Percentiles rank a stretch among this genome's conserved stretches.
Evolutionary conservation across 2,113 vertebrate species (phyloP).

Genomic region (Epinephelus fuscoguttatus): DNA sequence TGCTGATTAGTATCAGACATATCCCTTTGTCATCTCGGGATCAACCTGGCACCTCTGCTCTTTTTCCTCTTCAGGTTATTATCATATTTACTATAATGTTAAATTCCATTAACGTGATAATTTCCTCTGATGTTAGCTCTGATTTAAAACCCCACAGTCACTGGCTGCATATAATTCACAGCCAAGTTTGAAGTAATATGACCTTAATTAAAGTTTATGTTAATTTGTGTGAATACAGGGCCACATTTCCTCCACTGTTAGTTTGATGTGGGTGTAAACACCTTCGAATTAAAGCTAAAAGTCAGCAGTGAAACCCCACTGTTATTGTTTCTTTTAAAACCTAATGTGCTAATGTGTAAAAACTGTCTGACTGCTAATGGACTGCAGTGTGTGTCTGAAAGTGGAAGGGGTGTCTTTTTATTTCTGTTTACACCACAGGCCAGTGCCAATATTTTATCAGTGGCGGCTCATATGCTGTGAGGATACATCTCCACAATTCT

Average conservation of each 20-base stretch:
- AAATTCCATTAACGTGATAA: background rate
- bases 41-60: background rate
- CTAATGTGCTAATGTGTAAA: background rate
- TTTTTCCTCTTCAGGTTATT: background rate
- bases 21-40: background rate
- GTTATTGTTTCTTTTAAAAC: conserved; percentile 17
- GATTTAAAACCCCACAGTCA: background rate
- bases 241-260: background rate
- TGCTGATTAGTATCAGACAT: background rate
- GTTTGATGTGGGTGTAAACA: background rate
- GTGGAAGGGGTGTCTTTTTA: background rate
- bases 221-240: background rate
- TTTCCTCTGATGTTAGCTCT: background rate
- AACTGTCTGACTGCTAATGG: conserved; percentile 16
- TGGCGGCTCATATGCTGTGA: conserved; percentile 20
- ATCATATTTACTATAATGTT: background rate
- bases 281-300: background rate
- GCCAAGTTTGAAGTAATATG: background rate
- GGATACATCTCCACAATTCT: background rate
- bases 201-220: background rate
- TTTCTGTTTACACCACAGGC: conserved; percentile 17
- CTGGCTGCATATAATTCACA: background rate
- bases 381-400: conserved; percentile 19
- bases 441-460: conserved; percentile 25
- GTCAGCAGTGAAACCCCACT: conserved; percentile 1